Conservation (phyloP, 2,888 invertebrate genomes). For the Mallateleia sp. region DNA sequence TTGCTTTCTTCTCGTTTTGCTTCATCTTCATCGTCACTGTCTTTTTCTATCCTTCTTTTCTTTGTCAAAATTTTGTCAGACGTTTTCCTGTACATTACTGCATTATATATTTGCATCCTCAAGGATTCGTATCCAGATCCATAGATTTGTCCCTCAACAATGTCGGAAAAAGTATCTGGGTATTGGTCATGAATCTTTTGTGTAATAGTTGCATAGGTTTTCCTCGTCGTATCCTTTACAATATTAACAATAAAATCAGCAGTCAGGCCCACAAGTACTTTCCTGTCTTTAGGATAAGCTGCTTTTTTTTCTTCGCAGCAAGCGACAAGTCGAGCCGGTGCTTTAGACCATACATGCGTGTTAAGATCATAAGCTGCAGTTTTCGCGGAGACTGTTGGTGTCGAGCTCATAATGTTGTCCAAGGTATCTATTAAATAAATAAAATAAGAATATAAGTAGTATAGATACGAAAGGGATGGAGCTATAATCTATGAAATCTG, state of each 20-base stretch:
- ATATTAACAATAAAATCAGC: slow-evolving; percentile 51
- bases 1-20: background rate
- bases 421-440: too few species aligned
- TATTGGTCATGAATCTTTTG: slow-evolving; percentile 35
- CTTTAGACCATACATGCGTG: slow-evolving; percentile 39
- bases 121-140: slow-evolving; percentile 49
- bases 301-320: slow-evolving; percentile 25
- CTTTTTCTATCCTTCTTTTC: slow-evolving; percentile 5
- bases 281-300: slow-evolving; percentile 20
- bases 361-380: too few species aligned
- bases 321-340: slow-evolving; percentile 1
- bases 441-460: too few species aligned
- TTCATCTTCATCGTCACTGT: slow-evolving; percentile 36
- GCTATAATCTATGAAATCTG: too few species aligned
- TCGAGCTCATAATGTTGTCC: too few species aligned
- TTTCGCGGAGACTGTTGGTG: too few species aligned
- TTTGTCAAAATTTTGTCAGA: background rate
- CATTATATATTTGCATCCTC: slow-evolving; percentile 45
- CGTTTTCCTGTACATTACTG: slow-evolving; percentile 46
- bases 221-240: slow-evolving; percentile 41
- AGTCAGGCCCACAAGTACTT: slow-evolving; percentile 21
- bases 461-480: too few species aligned
- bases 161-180: slow-evolving; percentile 47
- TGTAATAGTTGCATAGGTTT: slow-evolving; percentile 27
- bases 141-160: slow-evolving; percentile 34